Percentiles rank a stretch among this genome's conserved stretches.
These are phyloP conservation scores for Drosophila hawaiiensis DNA, from an alignment of 2,888 invertebrate species.

Conservation along the genomic window DNA sequence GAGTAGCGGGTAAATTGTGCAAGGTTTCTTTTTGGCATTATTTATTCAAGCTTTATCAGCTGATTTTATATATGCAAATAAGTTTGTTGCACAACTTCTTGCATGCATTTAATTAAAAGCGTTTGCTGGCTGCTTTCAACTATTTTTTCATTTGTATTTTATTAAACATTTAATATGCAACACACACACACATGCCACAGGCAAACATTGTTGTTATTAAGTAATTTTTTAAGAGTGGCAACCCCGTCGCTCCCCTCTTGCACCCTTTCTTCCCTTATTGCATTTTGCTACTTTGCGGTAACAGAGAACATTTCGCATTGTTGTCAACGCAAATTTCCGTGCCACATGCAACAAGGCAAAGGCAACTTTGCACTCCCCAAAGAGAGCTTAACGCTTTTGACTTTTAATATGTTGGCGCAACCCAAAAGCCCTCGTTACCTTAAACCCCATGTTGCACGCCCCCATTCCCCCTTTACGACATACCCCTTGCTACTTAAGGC, in stretches of 20 bases:
- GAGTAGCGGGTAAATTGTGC: too few relatives aligned
- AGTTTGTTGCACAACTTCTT: conserved; percentile 2
- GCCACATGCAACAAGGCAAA: conserved; percentile 68
- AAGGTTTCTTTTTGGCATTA: neutral
- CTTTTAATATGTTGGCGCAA: conserved; percentile 74
- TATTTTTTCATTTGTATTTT: conserved; percentile 41
- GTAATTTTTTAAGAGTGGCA: conserved; percentile 61
- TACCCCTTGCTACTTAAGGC: neutral
- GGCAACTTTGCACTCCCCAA: conserved; percentile 30
- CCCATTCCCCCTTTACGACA: too few relatives aligned
- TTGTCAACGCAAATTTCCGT: conserved; percentile 71
- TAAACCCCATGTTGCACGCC: conserved; percentile 10
- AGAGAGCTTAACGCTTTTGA: conserved; percentile 70
- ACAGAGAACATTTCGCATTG: conserved; percentile 65
- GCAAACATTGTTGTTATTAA: conserved; percentile 71
- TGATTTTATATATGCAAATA: conserved; percentile 23
- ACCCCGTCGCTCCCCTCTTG: neutral
- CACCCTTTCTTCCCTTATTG: conserved; percentile 14
- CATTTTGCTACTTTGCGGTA: conserved; percentile 58
- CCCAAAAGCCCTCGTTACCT: conserved; percentile 57
- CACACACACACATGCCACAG: conserved; percentile 22
- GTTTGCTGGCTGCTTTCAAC: conserved; percentile 24
- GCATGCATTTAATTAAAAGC: conserved; percentile 43
- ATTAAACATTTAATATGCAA: conserved; percentile 60
- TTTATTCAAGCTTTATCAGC: conserved; percentile 2